Evolutionary conservation across 1,140 invertebrate genomes (phyloP).

Genomic region (Lepidurus packardi): DNA sequence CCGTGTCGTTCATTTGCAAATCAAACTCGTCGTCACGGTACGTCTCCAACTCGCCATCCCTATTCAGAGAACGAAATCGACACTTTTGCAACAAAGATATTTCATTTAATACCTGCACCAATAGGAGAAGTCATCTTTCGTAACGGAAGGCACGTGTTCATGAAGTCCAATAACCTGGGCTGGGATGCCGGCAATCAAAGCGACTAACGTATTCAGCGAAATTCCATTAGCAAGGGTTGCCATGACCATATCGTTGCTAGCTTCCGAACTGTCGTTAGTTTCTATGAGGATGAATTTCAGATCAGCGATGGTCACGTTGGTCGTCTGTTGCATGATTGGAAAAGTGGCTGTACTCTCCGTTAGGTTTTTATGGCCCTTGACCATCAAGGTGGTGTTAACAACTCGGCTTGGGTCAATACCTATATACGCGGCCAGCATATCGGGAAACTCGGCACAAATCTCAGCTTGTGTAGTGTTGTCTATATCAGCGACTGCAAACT

Average conservation of each 20-base stretch:
- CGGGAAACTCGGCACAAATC: neutral
- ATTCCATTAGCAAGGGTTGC: constrained; percentile 26
- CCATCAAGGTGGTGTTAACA: neutral
- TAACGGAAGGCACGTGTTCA: constrained; percentile 18
- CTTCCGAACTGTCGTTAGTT: neutral
- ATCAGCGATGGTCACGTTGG: neutral
- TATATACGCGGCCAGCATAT: neutral
- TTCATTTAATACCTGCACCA: constrained; percentile 31
- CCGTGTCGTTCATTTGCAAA: constrained; percentile 17
- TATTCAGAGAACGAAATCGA: neutral
- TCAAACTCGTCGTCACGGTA: constrained; percentile 25
- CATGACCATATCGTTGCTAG: constrained; percentile 22
- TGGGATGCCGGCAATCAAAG: constrained; percentile 1
- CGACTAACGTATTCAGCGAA: constrained; percentile 23
- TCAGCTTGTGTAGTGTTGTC: neutral
- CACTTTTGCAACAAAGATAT: neutral
- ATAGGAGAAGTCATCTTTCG: constrained; percentile 25
- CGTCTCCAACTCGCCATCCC: neutral
- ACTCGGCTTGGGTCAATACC: neutral
- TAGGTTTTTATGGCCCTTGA: neutral
- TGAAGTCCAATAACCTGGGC: constrained; percentile 26
- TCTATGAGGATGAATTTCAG: constrained; percentile 26
- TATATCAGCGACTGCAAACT: neutral
- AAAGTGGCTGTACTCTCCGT: neutral
- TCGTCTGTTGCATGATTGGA: neutral